These are phyloP conservation scores for Fregetta grallaria DNA, from an alignment of 2,113 vertebrate species.

Conservation along the genomic window DNA sequence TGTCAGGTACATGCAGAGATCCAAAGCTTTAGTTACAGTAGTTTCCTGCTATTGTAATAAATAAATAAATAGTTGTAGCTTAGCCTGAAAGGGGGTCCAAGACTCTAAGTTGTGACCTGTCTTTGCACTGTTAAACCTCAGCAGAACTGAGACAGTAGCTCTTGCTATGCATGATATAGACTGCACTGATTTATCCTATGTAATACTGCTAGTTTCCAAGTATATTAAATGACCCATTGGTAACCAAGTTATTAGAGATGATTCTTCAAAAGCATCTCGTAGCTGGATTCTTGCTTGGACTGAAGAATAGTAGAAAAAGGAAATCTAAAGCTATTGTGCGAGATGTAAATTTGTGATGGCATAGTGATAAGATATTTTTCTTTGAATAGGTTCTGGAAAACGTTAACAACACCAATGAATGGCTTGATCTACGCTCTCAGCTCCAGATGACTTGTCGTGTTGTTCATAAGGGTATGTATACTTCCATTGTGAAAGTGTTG, in stretches of 20 bases:
- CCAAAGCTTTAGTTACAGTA: neutral
- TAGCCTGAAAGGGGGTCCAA: neutral
- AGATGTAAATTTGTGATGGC: neutral
- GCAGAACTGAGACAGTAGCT: neutral
- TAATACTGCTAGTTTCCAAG: neutral
- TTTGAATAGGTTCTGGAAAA: constrained; percentile 55
- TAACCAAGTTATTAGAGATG: neutral
- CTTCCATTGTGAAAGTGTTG: neutral
- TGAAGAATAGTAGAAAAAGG: neutral
- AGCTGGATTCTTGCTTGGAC: neutral
- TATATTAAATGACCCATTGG: neutral
- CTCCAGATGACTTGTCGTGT: constrained; percentile 68
- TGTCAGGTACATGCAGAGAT: neutral
- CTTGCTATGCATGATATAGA: neutral
- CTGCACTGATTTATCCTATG: neutral
- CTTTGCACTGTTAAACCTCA: neutral
- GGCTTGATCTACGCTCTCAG: neutral
- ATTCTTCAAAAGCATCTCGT: neutral
- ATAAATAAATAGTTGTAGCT: neutral
- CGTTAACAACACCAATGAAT: constrained; percentile 23
- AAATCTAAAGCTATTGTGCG: neutral
- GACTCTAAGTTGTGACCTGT: neutral
- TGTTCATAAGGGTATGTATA: constrained; percentile 62
- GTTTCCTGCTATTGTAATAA: neutral
- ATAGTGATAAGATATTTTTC: constrained; percentile 10